Percentiles rank a stretch among this genome's conserved stretches.
phyloP scores from a whole-genome alignment of 2,797 vertebrate genomes.

The Enteromius trimaculatus region DNA sequence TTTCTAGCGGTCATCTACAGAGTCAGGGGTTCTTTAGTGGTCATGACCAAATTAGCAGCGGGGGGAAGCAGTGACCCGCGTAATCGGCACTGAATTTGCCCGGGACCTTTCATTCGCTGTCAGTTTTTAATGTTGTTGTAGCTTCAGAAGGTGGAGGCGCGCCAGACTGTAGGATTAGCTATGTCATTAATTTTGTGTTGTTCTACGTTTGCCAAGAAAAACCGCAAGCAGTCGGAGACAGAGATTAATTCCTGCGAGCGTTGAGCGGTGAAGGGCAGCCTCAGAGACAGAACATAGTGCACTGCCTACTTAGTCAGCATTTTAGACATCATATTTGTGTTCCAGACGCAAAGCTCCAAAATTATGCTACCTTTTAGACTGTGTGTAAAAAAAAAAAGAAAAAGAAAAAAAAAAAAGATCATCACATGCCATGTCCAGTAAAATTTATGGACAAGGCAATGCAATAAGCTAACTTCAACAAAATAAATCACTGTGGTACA shows the following conservation, averaged over 20 bases:
- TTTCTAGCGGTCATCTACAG: conserved; percentile 44
- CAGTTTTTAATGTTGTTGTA: conserved; percentile 22
- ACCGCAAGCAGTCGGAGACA: conserved; percentile 32
- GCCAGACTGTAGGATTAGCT: conserved; percentile 47
- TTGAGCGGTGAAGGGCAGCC: background rate
- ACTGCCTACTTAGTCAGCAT: conserved; percentile 3
- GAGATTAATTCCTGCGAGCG: conserved; percentile 34
- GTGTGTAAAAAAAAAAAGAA: no score
- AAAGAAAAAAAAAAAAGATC: background rate
- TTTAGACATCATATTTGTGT: background rate
- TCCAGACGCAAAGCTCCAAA: background rate
- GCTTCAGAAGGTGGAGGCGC: conserved; percentile 33
- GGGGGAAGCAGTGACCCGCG: conserved; percentile 28
- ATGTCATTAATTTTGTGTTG: conserved; percentile 53
- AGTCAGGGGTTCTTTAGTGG: background rate
- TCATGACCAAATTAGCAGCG: conserved; percentile 48
- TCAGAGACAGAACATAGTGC: background rate
- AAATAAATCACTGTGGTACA: background rate
- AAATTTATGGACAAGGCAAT: background rate
- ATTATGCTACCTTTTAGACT: background rate
- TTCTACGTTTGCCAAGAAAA: conserved; percentile 45
- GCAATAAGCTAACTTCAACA: background rate
- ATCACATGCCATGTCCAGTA: background rate
- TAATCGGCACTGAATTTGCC: background rate
- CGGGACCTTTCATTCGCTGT: conserved; percentile 23